A percentile compares a stretch with the other conserved stretches of the same genome.
phyloP scores from a whole-genome alignment of 2,797 vertebrate genomes.

The Brachyalestes nurse region DNA sequence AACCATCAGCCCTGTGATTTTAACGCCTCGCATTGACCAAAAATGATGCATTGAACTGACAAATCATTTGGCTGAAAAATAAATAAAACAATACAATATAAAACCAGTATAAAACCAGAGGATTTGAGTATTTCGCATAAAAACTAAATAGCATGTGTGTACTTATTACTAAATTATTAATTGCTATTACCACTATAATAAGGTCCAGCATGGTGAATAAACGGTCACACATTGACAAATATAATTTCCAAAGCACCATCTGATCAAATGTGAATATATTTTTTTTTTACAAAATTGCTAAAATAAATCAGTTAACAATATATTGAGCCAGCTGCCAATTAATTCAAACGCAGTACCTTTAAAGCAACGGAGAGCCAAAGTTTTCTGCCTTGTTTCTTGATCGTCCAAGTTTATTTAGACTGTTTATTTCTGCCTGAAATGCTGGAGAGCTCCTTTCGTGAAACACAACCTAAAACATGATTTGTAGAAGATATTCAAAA shows the following conservation, averaged over 20 bases:
- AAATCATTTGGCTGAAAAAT: not conserved
- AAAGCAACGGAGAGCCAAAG: not conserved
- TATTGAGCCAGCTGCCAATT: not conserved
- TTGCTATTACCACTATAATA: not conserved
- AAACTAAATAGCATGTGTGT: not conserved
- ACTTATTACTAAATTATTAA: no score
- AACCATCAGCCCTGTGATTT: not conserved
- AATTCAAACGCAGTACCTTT: not conserved
- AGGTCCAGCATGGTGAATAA: not conserved
- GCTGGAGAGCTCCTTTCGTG: not conserved
- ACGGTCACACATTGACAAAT: not conserved
- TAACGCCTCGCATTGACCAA: not conserved
- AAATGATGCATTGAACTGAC: not conserved
- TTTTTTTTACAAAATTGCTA: no score
- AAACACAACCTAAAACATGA: not conserved
- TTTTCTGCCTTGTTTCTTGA: constrained; percentile 16
- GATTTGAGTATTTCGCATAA: not conserved
- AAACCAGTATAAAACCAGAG: not conserved
- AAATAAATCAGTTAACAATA: not conserved
- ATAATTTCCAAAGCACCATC: not conserved
- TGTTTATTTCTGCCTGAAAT: not conserved
- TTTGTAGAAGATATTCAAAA: not conserved
- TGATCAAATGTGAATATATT: not conserved
- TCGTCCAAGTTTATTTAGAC: not conserved
- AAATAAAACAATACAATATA: not conserved